Conservation (phyloP, 2,113 vertebrate genomes). For the Dunckerocampus dactyliophorus region DNA sequence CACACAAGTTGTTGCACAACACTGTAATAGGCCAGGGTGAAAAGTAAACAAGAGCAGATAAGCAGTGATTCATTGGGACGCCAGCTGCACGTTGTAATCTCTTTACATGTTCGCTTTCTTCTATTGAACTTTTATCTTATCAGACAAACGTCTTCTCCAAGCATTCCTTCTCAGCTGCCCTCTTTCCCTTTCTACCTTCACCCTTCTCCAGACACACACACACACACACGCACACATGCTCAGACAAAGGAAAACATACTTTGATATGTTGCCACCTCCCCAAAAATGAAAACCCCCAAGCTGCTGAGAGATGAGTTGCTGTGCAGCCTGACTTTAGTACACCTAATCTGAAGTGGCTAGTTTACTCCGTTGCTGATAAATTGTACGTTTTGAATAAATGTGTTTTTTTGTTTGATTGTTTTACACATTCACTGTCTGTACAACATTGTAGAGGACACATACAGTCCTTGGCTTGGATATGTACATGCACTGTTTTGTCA, state of each 20-base stretch:
- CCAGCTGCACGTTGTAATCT: conserved; percentile 74
- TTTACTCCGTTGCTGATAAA: conserved; percentile 2
- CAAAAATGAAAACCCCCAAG: conserved; percentile 24
- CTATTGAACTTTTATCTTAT: conserved; percentile 76
- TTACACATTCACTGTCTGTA: neutral
- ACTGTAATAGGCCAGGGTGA: conserved; percentile 68
- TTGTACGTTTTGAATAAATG: neutral
- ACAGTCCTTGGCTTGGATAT: too few species aligned
- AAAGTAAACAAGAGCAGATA: conserved; percentile 75
- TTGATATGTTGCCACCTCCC: conserved; percentile 46
- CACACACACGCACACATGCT: conserved; percentile 41
- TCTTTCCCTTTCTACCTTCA: conserved; percentile 46
- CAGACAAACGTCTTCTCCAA: conserved; percentile 63
- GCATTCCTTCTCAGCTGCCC: conserved; percentile 62
- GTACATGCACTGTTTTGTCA: too few species aligned
- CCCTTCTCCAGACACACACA: conserved; percentile 26
- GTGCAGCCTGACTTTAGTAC: conserved; percentile 13
- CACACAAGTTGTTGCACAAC: conserved; percentile 30
- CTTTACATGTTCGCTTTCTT: conserved; percentile 72
- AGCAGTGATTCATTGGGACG: conserved; percentile 71
- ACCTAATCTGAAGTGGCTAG: neutral
- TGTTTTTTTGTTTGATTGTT: neutral
- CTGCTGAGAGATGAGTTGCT: conserved; percentile 3
- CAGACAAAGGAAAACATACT: conserved; percentile 46
- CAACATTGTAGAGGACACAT: too few species aligned